phyloP scores from a whole-genome alignment of 2,113 vertebrate species.

The Probosciger aterrimus region DNA sequence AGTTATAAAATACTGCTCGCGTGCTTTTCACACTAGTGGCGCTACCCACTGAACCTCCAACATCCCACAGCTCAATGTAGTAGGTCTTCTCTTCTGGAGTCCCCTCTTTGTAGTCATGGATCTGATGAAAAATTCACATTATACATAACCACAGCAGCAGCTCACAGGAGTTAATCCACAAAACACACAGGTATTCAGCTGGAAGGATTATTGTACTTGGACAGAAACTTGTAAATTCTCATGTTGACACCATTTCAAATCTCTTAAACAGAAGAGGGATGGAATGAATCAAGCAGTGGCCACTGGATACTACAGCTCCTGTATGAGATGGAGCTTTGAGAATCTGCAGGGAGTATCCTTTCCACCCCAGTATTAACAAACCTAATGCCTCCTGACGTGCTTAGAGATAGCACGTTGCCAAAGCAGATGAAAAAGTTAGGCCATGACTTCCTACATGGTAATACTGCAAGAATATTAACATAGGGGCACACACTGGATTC shows the following conservation, averaged over 20 bases:
- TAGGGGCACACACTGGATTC: background rate
- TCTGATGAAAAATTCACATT: conserved; percentile 70
- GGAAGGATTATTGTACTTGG: background rate
- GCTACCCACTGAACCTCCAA: conserved; percentile 93
- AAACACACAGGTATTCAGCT: background rate
- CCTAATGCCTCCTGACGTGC: background rate
- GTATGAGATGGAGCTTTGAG: background rate
- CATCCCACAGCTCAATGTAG: conserved; percentile 96
- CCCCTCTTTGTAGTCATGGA: conserved; percentile 97
- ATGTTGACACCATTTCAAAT: background rate
- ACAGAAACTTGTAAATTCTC: background rate
- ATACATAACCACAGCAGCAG: background rate
- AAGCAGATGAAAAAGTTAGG: background rate
- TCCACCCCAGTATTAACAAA: background rate
- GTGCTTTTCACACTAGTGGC: conserved; percentile 95
- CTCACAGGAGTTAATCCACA: background rate
- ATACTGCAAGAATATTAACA: background rate
- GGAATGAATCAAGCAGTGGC: background rate
- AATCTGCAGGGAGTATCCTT: background rate
- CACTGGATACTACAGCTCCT: background rate
- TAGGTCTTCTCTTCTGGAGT: conserved; percentile 96
- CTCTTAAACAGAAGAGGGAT: background rate
- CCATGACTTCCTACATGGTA: background rate
- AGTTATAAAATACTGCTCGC: conserved; percentile 96
- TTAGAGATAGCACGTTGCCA: background rate